Percentiles rank a stretch among this genome's conserved stretches.
Evolutionary conservation across 2,888 invertebrate species (phyloP).

Genomic region (Ochropleura plecta): DNA sequence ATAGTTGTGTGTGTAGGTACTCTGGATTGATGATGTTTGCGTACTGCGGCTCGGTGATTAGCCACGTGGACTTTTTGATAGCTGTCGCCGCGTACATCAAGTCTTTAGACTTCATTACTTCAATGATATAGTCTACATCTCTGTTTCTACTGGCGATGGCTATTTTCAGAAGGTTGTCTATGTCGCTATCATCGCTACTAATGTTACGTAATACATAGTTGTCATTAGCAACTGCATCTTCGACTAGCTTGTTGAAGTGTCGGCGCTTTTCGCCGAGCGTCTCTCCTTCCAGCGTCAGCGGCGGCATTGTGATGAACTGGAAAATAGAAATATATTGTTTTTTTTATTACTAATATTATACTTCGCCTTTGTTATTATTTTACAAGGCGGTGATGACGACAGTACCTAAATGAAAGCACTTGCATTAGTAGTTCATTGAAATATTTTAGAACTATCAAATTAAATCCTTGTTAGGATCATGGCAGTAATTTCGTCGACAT

Average conservation of each 20-base stretch:
- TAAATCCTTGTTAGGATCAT: too few relatives aligned
- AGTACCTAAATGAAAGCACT: too few relatives aligned
- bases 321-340: conserved; percentile 23
- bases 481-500: too few relatives aligned
- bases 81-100: conserved; percentile 80
- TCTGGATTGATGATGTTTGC: conserved; percentile 80
- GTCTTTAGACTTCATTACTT: conserved; percentile 77
- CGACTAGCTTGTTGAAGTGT: conserved; percentile 73
- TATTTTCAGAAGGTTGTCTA: conserved; percentile 79
- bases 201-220: conserved; percentile 63
- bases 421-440: too few relatives aligned
- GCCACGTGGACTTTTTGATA: conserved; percentile 79
- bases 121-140: conserved; percentile 76
- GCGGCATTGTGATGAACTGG: conserved; percentile 67
- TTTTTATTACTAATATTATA: too few relatives aligned
- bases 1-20: conserved; percentile 75
- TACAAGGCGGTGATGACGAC: too few relatives aligned
- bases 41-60: conserved; percentile 78
- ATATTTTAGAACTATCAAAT: too few relatives aligned
- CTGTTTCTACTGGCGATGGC: conserved; percentile 76
- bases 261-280: conserved; percentile 76
- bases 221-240: conserved; percentile 64
- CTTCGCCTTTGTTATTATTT: too few relatives aligned
- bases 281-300: conserved; percentile 52
- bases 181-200: conserved; percentile 69